phyloP scores from a whole-genome alignment of 2,113 vertebrate species.

The Laterallus jamaicensis region DNA sequence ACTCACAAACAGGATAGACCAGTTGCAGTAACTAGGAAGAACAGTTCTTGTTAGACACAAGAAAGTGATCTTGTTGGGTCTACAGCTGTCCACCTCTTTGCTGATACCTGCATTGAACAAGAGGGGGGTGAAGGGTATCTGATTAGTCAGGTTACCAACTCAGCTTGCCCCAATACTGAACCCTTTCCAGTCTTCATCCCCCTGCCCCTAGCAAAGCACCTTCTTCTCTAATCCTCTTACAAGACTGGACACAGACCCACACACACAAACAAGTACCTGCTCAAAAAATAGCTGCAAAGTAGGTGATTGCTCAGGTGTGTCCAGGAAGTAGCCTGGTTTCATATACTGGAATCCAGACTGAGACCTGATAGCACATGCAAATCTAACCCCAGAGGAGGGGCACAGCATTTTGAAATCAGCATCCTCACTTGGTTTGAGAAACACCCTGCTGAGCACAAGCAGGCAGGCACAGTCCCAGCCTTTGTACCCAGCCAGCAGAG shows the following conservation, averaged over 20 bases:
- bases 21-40: background rate
- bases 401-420: background rate
- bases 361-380: background rate
- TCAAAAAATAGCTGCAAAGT: background rate
- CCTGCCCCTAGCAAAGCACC: too few relatives aligned
- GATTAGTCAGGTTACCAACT: background rate
- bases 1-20: background rate
- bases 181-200: background rate
- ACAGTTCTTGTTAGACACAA: background rate
- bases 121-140: too few relatives aligned
- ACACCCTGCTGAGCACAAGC: background rate
- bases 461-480: background rate
- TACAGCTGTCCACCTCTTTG: background rate
- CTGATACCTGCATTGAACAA: too few relatives aligned
- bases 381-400: background rate
- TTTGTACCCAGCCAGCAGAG: background rate
- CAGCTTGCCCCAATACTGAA: background rate
- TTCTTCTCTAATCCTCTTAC: background rate
- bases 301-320: constrained; percentile 15
- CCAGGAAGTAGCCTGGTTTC: constrained; percentile 30
- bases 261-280: background rate
- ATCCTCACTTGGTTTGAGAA: background rate
- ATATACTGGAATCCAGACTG: background rate
- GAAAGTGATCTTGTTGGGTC: background rate
- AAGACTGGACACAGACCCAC: background rate